These are phyloP conservation scores for Andrena bucephala DNA, from an alignment of 2,888 invertebrate species.

Conservation along the genomic window DNA sequence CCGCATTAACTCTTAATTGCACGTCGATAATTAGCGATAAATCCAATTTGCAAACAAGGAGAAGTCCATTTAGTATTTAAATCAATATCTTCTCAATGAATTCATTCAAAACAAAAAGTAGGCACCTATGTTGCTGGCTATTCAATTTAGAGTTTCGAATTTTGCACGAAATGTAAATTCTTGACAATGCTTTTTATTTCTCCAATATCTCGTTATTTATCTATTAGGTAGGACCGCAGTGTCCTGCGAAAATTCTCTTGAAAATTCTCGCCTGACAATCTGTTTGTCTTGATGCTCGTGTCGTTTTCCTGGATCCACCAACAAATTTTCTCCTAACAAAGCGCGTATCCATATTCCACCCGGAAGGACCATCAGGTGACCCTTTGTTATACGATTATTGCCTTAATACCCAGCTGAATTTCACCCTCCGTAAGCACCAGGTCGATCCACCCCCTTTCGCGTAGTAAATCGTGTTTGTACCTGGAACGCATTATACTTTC, in stretches of 20 bases:
- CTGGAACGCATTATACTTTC: constrained; percentile 43
- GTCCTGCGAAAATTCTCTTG: not conserved
- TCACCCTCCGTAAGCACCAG: constrained; percentile 60
- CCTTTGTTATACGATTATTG: constrained; percentile 84
- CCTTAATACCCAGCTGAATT: constrained; percentile 77
- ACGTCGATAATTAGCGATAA: too few species aligned
- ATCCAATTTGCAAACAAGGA: too few species aligned
- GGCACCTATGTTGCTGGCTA: too few species aligned
- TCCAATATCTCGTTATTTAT: too few species aligned
- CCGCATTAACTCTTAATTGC: too few species aligned
- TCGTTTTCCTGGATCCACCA: not conserved
- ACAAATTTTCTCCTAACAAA: constrained; percentile 71
- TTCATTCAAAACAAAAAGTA: too few species aligned
- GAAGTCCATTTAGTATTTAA: too few species aligned
- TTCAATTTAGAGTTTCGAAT: too few species aligned
- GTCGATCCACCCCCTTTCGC: constrained; percentile 34
- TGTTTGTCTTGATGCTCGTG: constrained; percentile 24
- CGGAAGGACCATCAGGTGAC: constrained; percentile 82
- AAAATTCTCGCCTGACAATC: constrained; percentile 11
- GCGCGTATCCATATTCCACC: constrained; percentile 69
- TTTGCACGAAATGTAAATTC: too few species aligned
- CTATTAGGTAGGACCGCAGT: not conserved
- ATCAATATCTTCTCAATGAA: too few species aligned
- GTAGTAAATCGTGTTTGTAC: constrained; percentile 51
- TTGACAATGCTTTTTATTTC: too few species aligned